Percentiles rank a stretch among this genome's conserved stretches.
Evolutionary conservation across 2,888 invertebrate genomes (phyloP).

Genomic region (Caenorhabditis virilis): DNA sequence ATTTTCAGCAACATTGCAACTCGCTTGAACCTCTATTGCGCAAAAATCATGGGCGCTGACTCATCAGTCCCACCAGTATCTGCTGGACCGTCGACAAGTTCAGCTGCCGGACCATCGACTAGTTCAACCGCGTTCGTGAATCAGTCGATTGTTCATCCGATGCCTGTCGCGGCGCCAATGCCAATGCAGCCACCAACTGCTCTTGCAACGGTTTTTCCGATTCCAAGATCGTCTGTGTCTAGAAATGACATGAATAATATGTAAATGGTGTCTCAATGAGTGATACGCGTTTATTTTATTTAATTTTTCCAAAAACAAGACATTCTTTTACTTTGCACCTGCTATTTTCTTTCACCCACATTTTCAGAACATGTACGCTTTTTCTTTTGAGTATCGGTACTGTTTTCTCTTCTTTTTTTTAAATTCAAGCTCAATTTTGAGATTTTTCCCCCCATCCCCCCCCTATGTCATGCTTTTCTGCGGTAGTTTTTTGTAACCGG

Average conservation of each 20-base stretch:
- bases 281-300: not conserved
- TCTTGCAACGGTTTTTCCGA: constrained; percentile 27
- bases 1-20: constrained; percentile 3
- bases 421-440: too few relatives aligned
- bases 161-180: too few relatives aligned
- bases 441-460: too few relatives aligned
- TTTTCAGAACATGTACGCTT: too few relatives aligned
- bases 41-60: not conserved
- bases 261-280: not conserved
- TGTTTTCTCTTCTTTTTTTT: too few relatives aligned
- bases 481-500: too few relatives aligned
- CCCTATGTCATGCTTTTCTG: too few relatives aligned
- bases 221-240: constrained; percentile 9
- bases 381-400: too few relatives aligned
- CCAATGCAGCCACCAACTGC: not conserved
- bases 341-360: too few relatives aligned
- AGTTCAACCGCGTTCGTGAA: not conserved
- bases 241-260: constrained; percentile 1
- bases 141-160: constrained; percentile 8
- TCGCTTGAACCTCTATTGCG: not conserved
- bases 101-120: too few relatives aligned
- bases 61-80: not conserved
- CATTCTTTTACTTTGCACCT: too few relatives aligned
- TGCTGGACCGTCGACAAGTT: not conserved
- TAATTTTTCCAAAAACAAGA: too few relatives aligned